phyloP scores from a whole-genome alignment of 2,113 vertebrate genomes.

The Brachionichthys hirsutus region DNA sequence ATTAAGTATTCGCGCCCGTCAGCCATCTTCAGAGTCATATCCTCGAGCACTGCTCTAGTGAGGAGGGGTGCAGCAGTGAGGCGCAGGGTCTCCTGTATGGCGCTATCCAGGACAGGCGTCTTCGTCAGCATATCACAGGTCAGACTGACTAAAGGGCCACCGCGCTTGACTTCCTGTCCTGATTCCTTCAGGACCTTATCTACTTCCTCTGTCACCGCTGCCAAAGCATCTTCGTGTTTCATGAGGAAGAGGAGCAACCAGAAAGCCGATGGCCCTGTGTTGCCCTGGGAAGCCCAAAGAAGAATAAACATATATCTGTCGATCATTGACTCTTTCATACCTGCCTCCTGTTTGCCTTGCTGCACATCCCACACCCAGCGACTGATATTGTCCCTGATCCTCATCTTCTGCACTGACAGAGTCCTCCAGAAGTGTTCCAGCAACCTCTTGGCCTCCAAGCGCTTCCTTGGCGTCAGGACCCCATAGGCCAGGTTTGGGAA shows the following conservation, averaged over 20 bases:
- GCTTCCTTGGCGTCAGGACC: constrained; percentile 74
- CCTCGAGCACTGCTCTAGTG: constrained; percentile 74
- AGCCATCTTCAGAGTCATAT: constrained; percentile 76
- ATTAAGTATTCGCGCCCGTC: constrained; percentile 72
- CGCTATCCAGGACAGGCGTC: constrained; percentile 85
- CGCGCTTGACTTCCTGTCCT: constrained; percentile 63
- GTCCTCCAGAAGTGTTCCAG: constrained; percentile 79
- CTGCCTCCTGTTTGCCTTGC: constrained; percentile 63
- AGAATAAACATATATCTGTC: constrained; percentile 85
- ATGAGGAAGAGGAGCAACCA: constrained; percentile 90
- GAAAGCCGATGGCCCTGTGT: constrained; percentile 86
- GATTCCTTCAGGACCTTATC: constrained; percentile 70
- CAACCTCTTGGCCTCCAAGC: constrained; percentile 74
- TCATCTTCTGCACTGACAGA: constrained; percentile 74
- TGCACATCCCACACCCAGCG: constrained; percentile 81
- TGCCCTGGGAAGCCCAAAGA: constrained; percentile 92
- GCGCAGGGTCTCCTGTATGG: constrained; percentile 87
- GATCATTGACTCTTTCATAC: constrained; percentile 73
- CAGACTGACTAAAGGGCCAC: constrained; percentile 66
- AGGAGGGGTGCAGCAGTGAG: constrained; percentile 80
- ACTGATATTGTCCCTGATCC: constrained; percentile 81
- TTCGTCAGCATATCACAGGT: constrained; percentile 77
- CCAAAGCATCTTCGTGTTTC: constrained; percentile 86
- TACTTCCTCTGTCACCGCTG: constrained; percentile 82
- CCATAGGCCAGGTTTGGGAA: constrained; percentile 84